Evolutionary conservation across 2,888 invertebrate genomes (phyloP).

Genomic region (Archips xylosteana): DNA sequence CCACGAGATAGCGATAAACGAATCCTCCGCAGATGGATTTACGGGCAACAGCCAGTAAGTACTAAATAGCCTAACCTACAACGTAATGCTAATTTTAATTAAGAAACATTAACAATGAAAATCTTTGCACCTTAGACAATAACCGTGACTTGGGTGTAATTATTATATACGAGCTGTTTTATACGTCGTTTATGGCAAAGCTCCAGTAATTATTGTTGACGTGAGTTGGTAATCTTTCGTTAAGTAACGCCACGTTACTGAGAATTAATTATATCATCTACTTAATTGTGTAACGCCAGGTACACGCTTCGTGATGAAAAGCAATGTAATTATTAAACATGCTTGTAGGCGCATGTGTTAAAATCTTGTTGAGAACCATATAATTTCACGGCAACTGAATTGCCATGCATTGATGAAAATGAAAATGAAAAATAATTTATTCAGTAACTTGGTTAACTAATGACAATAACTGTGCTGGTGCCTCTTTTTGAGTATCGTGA

Average conservation of each 20-base stretch:
- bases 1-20: background rate
- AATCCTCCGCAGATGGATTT: too few relatives aligned
- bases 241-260: constrained; percentile 40
- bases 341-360: background rate
- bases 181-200: constrained; percentile 37
- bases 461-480: too few relatives aligned
- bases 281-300: constrained; percentile 13
- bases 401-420: too few relatives aligned
- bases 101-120: background rate
- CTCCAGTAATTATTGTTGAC: constrained; percentile 39
- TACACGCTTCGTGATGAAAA: constrained; percentile 2
- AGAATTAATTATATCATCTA: constrained; percentile 39
- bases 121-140: background rate
- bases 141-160: constrained; percentile 28
- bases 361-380: background rate
- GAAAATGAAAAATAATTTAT: too few relatives aligned
- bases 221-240: constrained; percentile 39
- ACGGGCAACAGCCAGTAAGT: too few relatives aligned
- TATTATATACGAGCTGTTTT: constrained; percentile 28
- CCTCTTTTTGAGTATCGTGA: too few relatives aligned
- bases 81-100: background rate
- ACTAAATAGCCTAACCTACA: too few relatives aligned
- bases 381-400: background rate
- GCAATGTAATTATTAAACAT: constrained; percentile 7
- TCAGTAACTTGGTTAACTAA: too few relatives aligned